Percentiles rank a stretch among this genome's conserved stretches.
These are phyloP conservation scores for Ophonus ardosiacus DNA, from an alignment of 2,888 invertebrate genomes.

Conservation along the genomic window DNA sequence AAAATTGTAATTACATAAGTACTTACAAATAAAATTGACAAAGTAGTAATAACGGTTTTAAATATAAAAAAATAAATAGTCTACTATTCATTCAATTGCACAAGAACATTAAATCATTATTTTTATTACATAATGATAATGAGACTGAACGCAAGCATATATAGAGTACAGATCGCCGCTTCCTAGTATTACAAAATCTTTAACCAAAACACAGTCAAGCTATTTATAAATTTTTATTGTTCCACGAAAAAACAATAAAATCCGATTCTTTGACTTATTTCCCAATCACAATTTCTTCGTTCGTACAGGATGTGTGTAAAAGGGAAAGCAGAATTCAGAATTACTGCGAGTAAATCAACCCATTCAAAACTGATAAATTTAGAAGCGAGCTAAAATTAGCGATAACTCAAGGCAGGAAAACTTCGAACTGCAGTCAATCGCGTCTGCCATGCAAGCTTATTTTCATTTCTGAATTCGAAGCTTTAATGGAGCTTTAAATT, in stretches of 20 bases:
- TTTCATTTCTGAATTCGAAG: background rate
- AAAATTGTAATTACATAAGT: background rate
- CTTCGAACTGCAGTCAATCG: constrained; percentile 26
- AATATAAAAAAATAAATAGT: background rate
- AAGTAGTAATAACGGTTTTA: constrained; percentile 15
- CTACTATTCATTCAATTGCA: background rate
- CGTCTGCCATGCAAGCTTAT: constrained; percentile 1
- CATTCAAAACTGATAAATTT: constrained; percentile 27
- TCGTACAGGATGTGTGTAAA: constrained; percentile 29
- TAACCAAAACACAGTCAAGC: constrained; percentile 34
- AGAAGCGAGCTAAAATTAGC: constrained; percentile 49
- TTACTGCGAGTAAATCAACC: constrained; percentile 44
- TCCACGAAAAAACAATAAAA: constrained; percentile 46
- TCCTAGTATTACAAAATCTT: constrained; percentile 42
- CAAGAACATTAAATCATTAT: constrained; percentile 19
- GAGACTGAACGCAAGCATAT: background rate
- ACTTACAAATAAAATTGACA: background rate
- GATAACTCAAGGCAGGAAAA: constrained; percentile 31
- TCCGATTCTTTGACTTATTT: constrained; percentile 36
- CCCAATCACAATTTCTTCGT: constrained; percentile 38
- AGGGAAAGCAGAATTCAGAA: constrained; percentile 26
- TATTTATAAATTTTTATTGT: constrained; percentile 45
- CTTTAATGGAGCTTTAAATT: background rate
- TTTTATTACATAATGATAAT: constrained; percentile 13
- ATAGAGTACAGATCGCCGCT: background rate